Evolutionary conservation across 2,888 invertebrate genomes (phyloP).

Genomic region (Lasioglossum lativentre): DNA sequence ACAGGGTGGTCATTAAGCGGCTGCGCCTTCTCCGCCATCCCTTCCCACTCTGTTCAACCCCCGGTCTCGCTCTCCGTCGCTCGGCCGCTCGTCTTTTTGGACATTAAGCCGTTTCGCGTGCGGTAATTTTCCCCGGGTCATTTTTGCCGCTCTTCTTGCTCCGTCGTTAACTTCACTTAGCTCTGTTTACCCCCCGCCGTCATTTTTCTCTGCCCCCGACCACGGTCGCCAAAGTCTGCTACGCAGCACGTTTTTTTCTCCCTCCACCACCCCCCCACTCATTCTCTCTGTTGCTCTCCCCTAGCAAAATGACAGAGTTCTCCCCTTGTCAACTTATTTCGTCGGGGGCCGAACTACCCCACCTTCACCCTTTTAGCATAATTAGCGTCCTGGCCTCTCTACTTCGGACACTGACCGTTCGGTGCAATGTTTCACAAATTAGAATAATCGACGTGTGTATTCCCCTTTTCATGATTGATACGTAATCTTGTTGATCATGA

Average conservation of each 20-base stretch:
- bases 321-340: slow-evolving; percentile 12
- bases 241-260: background rate
- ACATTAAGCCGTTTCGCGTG: slow-evolving; percentile 80
- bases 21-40: slow-evolving; percentile 45
- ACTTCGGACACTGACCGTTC: background rate
- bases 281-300: background rate
- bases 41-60: background rate
- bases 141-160: slow-evolving; percentile 76
- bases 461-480: no score
- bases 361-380: background rate
- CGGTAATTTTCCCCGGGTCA: slow-evolving; percentile 74
- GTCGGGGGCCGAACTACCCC: background rate
- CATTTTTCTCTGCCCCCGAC: slow-evolving; percentile 54
- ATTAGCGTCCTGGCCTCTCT: background rate
- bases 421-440: background rate
- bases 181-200: slow-evolving; percentile 75
- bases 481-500: no score
- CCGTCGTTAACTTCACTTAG: slow-evolving; percentile 80
- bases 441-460: background rate
- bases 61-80: slow-evolving; percentile 1
- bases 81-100: slow-evolving; percentile 66
- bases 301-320: background rate
- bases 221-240: background rate
- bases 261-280: slow-evolving; percentile 15
- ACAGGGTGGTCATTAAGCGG: slow-evolving; percentile 74